phyloP scores from a whole-genome alignment of 2,888 invertebrate genomes.

The Lordiphosa fenestrarum region DNA sequence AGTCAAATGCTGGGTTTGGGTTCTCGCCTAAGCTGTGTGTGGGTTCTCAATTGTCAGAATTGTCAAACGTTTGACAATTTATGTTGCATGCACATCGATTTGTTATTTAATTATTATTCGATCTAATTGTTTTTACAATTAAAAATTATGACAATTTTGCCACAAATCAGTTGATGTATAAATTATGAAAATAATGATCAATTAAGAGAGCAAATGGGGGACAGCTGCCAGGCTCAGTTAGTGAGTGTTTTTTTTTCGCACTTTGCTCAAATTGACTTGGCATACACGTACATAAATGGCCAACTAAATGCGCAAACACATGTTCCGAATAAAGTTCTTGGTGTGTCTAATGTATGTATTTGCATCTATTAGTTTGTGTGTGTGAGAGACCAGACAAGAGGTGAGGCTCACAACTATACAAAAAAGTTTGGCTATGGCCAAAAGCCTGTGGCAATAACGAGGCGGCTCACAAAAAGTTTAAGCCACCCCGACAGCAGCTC shows the following conservation, averaged over 20 bases:
- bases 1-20: too few relatives aligned
- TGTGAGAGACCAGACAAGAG: constrained; percentile 15
- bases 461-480: constrained; percentile 41
- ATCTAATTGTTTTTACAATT: constrained; percentile 23
- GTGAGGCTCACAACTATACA: constrained; percentile 49
- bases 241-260: constrained; percentile 39
- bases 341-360: constrained; percentile 46
- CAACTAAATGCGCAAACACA: constrained; percentile 68
- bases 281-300: constrained; percentile 24
- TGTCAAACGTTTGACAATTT: constrained; percentile 26
- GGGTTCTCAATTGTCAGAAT: constrained; percentile 15
- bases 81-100: constrained; percentile 7
- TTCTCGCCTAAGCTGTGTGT: background rate
- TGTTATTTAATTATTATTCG: constrained; percentile 20
- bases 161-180: too few relatives aligned
- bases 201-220: constrained; percentile 18
- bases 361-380: constrained; percentile 53
- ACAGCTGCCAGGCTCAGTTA: background rate
- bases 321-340: constrained; percentile 51
- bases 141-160: too few relatives aligned
- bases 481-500: constrained; percentile 38
- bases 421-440: constrained; percentile 52
- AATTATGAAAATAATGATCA: constrained; percentile 6
- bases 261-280: constrained; percentile 64
- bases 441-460: constrained; percentile 39